Evolutionary conservation across 1,140 invertebrate genomes (phyloP).

Genomic region (Drosophila orosa): DNA sequence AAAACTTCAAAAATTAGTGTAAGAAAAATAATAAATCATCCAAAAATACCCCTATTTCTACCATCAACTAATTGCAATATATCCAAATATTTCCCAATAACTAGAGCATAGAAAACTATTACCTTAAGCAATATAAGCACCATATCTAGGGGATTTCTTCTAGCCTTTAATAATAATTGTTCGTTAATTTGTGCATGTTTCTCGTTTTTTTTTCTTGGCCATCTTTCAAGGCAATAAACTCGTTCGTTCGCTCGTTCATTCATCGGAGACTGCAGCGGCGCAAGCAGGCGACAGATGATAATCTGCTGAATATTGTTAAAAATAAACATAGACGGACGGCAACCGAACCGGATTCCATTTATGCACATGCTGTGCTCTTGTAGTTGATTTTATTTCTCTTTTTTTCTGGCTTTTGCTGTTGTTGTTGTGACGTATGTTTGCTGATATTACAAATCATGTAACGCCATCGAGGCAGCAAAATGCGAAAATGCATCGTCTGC

Average conservation of each 20-base stretch:
- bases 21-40: too few relatives aligned
- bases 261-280: conserved; percentile 27
- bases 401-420: conserved; percentile 5
- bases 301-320: conserved; percentile 75
- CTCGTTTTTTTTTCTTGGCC: conserved; percentile 41
- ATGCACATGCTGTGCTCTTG: conserved; percentile 35
- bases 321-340: conserved; percentile 60
- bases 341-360: conserved; percentile 72
- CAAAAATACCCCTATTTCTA: neutral
- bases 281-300: conserved; percentile 70
- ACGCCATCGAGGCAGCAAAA: conserved; percentile 60
- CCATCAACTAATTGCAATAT: neutral
- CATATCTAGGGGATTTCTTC: neutral
- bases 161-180: neutral
- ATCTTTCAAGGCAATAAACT: conserved; percentile 66
- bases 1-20: too few relatives aligned
- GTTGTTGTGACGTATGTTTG: conserved; percentile 62
- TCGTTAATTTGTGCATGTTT: conserved; percentile 8
- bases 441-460: conserved; percentile 81
- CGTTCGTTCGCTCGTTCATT: conserved; percentile 50
- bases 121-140: neutral
- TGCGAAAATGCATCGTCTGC: conserved; percentile 51
- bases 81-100: neutral
- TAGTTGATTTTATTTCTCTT: neutral
- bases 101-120: neutral